Percentiles rank a stretch among this genome's conserved stretches.
Evolutionary conservation across 2,113 vertebrate species (phyloP).

Genomic region (Sinocyclocheilus anophthalmus): DNA sequence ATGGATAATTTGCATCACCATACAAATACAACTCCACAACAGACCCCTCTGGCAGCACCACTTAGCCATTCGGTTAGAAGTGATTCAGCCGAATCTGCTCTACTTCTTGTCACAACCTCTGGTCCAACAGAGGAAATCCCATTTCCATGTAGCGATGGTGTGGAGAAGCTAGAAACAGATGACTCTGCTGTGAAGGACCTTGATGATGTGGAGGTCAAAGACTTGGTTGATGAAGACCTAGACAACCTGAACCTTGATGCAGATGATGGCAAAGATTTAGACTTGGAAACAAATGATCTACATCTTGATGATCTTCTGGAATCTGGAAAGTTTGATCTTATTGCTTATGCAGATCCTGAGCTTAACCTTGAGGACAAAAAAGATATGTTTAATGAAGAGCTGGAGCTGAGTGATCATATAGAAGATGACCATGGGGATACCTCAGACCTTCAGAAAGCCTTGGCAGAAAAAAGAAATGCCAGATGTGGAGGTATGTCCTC

Average conservation of each 20-base stretch:
- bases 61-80: slow-evolving; percentile 68
- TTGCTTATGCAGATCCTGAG: slow-evolving; percentile 96
- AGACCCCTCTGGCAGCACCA: slow-evolving; percentile 69
- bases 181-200: slow-evolving; percentile 93
- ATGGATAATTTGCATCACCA: slow-evolving; percentile 77
- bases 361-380: slow-evolving; percentile 95
- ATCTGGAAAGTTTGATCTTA: slow-evolving; percentile 94
- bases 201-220: slow-evolving; percentile 95
- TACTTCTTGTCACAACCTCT: slow-evolving; percentile 60
- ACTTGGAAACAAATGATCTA: slow-evolving; percentile 90
- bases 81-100: slow-evolving; percentile 65
- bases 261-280: slow-evolving; percentile 91
- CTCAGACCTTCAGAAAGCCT: slow-evolving; percentile 63
- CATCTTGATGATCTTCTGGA: slow-evolving; percentile 93
- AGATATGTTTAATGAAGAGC: slow-evolving; percentile 93
- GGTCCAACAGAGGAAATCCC: slow-evolving; percentile 68
- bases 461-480: slow-evolving; percentile 64
- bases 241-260: slow-evolving; percentile 93
- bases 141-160: slow-evolving; percentile 69
- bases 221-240: slow-evolving; percentile 91
- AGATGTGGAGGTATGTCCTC: slow-evolving; percentile 60
- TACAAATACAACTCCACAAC: slow-evolving; percentile 64
- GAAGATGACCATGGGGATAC: slow-evolving; percentile 78
- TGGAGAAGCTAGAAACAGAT: slow-evolving; percentile 90
- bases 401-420: slow-evolving; percentile 86